These are phyloP conservation scores for Anoplopoma fimbria DNA, from an alignment of 2,113 vertebrate species.

Conservation along the genomic window DNA sequence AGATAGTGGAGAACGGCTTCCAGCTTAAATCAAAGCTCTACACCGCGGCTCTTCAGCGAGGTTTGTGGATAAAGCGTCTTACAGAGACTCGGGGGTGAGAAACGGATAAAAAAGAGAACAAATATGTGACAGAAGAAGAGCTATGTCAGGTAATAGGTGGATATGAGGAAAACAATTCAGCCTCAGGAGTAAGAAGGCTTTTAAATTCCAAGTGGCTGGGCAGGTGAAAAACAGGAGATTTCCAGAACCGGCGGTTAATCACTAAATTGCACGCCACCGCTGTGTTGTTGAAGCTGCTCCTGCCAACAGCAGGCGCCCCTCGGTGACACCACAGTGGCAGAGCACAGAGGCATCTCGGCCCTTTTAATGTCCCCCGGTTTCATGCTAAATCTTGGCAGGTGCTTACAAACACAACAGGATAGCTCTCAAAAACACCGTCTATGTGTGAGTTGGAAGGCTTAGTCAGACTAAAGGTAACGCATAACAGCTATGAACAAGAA, in stretches of 20 bases:
- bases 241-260: constrained; percentile 1
- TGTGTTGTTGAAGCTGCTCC: constrained; percentile 5
- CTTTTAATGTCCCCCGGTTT: not conserved
- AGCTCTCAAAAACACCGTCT: not conserved
- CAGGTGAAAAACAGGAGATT: constrained; percentile 36
- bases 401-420: not conserved
- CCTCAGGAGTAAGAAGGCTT: not conserved
- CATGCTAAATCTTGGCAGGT: not conserved
- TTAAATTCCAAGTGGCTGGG: constrained; percentile 5
- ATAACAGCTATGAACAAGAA: not conserved
- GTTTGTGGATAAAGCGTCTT: constrained; percentile 28
- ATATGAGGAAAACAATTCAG: not conserved
- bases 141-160: constrained; percentile 1
- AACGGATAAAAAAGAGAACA: not conserved
- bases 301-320: constrained; percentile 22
- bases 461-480: not conserved
- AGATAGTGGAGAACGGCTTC: constrained; percentile 33
- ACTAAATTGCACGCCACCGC: not conserved
- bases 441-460: not conserved
- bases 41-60: not conserved
- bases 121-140: constrained; percentile 14
- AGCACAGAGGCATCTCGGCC: not conserved
- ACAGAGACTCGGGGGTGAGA: not conserved
- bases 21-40: constrained; percentile 41
- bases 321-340: not conserved